phyloP scores from a whole-genome alignment of 2,797 vertebrate genomes.

The Cirrhinus molitorella region DNA sequence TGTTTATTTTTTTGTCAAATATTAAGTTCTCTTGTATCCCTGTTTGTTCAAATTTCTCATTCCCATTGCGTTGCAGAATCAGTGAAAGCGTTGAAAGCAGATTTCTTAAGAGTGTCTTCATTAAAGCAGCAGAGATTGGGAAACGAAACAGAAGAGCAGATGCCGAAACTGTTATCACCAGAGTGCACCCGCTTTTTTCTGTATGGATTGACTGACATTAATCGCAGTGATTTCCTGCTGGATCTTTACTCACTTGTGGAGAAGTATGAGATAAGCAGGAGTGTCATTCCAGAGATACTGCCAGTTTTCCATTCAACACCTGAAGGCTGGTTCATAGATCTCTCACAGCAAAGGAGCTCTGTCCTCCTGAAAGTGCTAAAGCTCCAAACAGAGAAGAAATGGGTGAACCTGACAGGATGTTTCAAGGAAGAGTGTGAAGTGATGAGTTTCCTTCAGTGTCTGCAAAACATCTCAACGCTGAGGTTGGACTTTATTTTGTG shows the following conservation, averaged over 20 bases:
- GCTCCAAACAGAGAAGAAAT: constrained; percentile 38
- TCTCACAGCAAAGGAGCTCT: constrained; percentile 27
- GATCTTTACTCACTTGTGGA: constrained; percentile 21
- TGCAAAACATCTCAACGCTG: constrained; percentile 41
- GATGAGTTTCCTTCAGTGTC: constrained; percentile 34
- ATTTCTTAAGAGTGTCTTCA: not conserved
- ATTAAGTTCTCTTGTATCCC: too few relatives aligned
- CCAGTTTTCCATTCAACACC: constrained; percentile 20
- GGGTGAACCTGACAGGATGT: constrained; percentile 1
- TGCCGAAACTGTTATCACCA: not conserved
- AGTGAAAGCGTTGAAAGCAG: too few relatives aligned
- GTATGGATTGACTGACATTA: not conserved
- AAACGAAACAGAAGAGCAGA: not conserved
- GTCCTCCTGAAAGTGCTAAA: constrained; percentile 42
- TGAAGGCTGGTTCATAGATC: constrained; percentile 37
- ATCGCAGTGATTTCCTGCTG: not conserved
- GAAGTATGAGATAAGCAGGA: not conserved
- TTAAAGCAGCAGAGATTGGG: not conserved
- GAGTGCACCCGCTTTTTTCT: not conserved
- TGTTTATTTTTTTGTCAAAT: too few relatives aligned
- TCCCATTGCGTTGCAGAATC: too few relatives aligned
- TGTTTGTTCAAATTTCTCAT: too few relatives aligned
- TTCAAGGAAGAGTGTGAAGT: constrained; percentile 28
- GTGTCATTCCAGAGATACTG: not conserved
- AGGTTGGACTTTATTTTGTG: not conserved